Base-by-base conservation (phyloP, 1,140 invertebrate genomes). In the Phymorhynchus buccinoides region DNA sequence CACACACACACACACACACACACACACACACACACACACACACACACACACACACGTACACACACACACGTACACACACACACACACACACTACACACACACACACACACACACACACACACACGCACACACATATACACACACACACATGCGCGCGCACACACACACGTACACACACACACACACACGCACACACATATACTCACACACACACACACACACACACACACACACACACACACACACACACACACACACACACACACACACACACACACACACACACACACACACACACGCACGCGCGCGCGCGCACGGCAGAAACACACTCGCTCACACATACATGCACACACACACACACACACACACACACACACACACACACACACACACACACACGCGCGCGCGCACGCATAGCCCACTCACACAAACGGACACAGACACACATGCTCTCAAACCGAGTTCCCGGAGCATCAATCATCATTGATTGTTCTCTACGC, bases 51-150 rank as follows among this genome's bases (percentile, higher is more conserved):
- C 75, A 78, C 75, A 78, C 75, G 32, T 27, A 35, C 27, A 78
- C 75, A 78, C 42, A 41, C 1, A 37, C 75, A 41, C 75, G 37
- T 2, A 78, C 14, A 78, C n/a, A 41, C 18, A 42, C 39, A 30
- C 62, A 66, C 62, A 27, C 62, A 66, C 62, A 27, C 27, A 4
- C n/a, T 27, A 66, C 62, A 66, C 62, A 66, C 48, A 52, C 48
- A 52, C 48, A 52, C 48, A 52, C 48, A 66, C 62, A 30, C 62
- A 66, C 62, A 66, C 62, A 66, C 62, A 22, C 18, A 22, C 22
- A 66, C 62, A 66, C 62, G n/a, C n/a, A 66, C 62, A 66, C 42
- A 48, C 75, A 78, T 35, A 78, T 35, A 78, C 75, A 78, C 39
- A 9, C 75, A 78, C 75, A 78, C 42, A 41, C 75, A 37, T 2